Evolutionary conservation across 2,797 vertebrate genomes (phyloP), one percentile per base, ranked within the genome.

Genomic region (Tapirus indicus): DNA sequence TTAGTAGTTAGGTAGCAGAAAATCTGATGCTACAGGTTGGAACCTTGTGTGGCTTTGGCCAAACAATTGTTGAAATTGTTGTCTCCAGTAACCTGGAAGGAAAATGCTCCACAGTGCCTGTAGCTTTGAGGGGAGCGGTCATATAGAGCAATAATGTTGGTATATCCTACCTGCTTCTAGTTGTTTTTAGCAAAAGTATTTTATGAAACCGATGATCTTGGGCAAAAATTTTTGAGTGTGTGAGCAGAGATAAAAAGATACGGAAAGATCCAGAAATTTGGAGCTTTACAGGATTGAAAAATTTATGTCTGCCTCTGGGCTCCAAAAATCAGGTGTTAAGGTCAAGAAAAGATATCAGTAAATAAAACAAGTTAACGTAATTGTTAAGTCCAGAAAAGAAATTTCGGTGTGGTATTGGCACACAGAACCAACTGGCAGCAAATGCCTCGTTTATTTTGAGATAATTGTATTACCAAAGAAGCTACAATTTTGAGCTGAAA

Each of bases 141-240:
- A 56, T 64, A 27, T 11, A 83, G 21, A 72, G 5, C 32, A 66
- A 14, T 60, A 6, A 68, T 49, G 1, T n/a, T 92, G 32, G 7
- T 79, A 1, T 62, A 71, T 20, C 7, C 35, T 89, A 29, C 13
- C 13, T 32, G 29, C 1, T 86, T 85, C 41, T 88, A 7, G 7
- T 10, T 94, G 10, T 95, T 94, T 84, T 71, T 69, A 88, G 49
- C 9, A 68, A 95, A 95, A 75, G 38, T 58, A 49, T 68, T 72
- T 20, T 38, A 74, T 75, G 56, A 79, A 80, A 58, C 12, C 77
- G n/a, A 75, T 44, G 23, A 64, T 44, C 5, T 35, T 9, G 49
- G 11, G 54, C 49, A 93, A 93, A 72, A 62, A 79, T 44, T 86
- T 82, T 86, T 6, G 27, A 4, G 3, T 71, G 8, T 71, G 21